phyloP scores from a whole-genome alignment of 2,888 invertebrate genomes.

The Antheraea yamamai region DNA sequence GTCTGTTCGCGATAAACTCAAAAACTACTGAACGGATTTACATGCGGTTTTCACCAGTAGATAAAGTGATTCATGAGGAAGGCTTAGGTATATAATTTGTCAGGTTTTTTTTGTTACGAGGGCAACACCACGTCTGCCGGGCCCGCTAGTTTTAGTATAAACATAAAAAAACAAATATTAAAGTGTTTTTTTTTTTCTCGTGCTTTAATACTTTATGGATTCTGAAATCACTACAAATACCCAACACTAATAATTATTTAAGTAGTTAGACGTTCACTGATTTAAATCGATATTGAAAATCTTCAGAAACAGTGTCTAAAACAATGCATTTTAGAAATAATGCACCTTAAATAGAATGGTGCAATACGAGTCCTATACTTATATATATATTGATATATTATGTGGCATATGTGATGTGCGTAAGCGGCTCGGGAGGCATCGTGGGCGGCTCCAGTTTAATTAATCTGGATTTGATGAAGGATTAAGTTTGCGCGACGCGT shows the following conservation, averaged over 20 bases:
- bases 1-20: too few species aligned
- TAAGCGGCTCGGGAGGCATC: conserved; percentile 60
- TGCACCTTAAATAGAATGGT: neutral
- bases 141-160: too few species aligned
- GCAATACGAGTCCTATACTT: conserved; percentile 26
- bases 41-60: too few species aligned
- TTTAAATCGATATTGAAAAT: neutral
- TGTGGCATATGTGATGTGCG: conserved; percentile 57
- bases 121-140: too few species aligned
- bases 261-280: neutral
- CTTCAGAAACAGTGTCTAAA: neutral
- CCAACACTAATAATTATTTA: neutral
- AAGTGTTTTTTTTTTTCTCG: too few species aligned
- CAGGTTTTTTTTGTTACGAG: too few species aligned
- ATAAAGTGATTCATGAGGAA: too few species aligned
- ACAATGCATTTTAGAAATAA: neutral
- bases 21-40: too few species aligned
- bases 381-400: conserved; percentile 42
- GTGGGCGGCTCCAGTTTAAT: conserved; percentile 70
- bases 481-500: conserved; percentile 76
- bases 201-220: neutral
- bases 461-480: conserved; percentile 81
- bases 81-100: too few species aligned
- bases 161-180: too few species aligned
- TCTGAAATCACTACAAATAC: neutral